phyloP scores from a whole-genome alignment of 2,113 vertebrate species.

The Elachura formosa region DNA sequence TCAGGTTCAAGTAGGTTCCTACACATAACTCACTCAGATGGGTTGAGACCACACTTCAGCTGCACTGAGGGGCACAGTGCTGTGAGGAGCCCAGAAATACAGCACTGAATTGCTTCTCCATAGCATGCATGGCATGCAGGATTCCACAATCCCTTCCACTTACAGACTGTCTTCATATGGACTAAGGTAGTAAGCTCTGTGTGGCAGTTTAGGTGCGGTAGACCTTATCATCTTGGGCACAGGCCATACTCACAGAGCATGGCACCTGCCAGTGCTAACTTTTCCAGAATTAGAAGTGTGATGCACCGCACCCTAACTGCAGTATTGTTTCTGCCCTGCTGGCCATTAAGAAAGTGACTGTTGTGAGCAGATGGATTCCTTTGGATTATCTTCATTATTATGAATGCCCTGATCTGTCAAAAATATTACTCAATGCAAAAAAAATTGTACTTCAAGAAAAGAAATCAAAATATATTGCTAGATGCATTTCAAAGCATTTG shows the following conservation, averaged over 20 bases:
- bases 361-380: not conserved
- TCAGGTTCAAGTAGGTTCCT: not conserved
- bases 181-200: not conserved
- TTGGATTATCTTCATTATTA: not conserved
- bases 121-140: not conserved
- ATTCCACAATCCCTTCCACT: not conserved
- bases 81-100: not conserved
- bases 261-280: not conserved
- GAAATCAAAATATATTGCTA: not conserved
- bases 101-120: not conserved
- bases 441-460: not conserved
- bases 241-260: rapidly evolving
- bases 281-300: not conserved
- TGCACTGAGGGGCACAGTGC: not conserved
- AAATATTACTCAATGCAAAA: not conserved
- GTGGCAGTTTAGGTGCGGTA: not conserved
- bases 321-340: not conserved
- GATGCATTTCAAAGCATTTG: not conserved
- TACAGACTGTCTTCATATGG: rapidly evolving
- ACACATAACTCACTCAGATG: not conserved
- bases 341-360: not conserved
- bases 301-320: not conserved
- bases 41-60: not conserved
- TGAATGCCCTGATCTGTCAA: not conserved
- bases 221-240: not conserved